phyloP scores from a whole-genome alignment of 2,888 invertebrate genomes.

The Lasioglossum pauxillum region DNA sequence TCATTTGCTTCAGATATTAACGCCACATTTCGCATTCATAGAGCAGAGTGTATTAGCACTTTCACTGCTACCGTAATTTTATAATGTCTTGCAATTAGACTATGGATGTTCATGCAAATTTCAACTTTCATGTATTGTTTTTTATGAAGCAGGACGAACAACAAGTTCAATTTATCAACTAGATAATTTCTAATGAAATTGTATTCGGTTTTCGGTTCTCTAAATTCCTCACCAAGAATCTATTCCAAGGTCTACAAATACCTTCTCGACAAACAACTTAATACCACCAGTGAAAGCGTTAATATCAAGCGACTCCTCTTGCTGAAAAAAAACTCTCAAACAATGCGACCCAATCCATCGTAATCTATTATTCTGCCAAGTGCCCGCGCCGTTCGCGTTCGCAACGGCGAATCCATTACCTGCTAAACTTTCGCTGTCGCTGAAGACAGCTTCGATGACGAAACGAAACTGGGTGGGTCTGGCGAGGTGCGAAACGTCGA shows the following conservation, averaged over 20 bases:
- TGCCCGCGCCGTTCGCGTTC: constrained; percentile 36
- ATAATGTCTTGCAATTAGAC: background rate
- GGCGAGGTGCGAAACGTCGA: constrained; percentile 52
- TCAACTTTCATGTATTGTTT: background rate
- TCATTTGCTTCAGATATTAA: background rate
- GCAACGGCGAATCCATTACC: constrained; percentile 52
- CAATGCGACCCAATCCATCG: background rate
- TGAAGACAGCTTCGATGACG: constrained; percentile 57
- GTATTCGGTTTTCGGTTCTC: background rate
- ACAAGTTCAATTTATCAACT: background rate
- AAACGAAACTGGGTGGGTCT: constrained; percentile 65
- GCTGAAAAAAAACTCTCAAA: background rate
- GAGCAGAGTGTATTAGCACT: background rate
- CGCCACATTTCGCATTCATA: background rate
- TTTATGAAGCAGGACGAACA: background rate
- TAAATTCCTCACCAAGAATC: background rate
- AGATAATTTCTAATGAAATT: background rate
- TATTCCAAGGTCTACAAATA: background rate
- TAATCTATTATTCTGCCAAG: constrained; percentile 4
- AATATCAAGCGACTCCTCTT: background rate
- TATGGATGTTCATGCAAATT: background rate
- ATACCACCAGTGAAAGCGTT: background rate
- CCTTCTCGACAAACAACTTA: background rate
- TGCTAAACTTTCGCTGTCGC: constrained; percentile 61
- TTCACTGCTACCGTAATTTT: background rate